Conservation (phyloP, 1,140 invertebrate genomes). For the Anoplolepis gracilipes region DNA sequence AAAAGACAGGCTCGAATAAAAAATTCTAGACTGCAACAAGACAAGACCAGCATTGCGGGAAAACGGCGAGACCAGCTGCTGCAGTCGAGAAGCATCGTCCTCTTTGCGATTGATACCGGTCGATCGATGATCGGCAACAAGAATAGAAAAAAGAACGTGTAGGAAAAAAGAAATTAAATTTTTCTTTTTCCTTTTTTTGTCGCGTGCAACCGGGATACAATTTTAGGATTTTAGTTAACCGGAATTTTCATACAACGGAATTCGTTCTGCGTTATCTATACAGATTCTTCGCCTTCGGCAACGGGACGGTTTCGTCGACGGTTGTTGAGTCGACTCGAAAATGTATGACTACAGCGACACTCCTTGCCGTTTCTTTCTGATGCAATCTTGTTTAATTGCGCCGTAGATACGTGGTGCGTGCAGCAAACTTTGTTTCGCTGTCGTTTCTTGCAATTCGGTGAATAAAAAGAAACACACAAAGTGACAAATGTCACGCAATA, state of each 20-base stretch:
- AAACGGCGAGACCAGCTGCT: constrained; percentile 73
- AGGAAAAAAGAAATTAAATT: constrained; percentile 46
- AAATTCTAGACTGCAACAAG: constrained; percentile 45
- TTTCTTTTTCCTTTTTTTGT: constrained; percentile 46
- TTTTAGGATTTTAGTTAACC: constrained; percentile 26
- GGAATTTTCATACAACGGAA: not conserved
- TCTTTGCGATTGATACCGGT: constrained; percentile 71
- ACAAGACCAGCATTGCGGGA: constrained; percentile 34
- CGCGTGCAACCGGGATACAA: constrained; percentile 64
- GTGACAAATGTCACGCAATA: constrained; percentile 45
- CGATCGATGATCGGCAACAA: constrained; percentile 64
- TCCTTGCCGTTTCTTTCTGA: constrained; percentile 57
- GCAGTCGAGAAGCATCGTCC: constrained; percentile 67
- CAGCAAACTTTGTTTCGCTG: constrained; percentile 57
- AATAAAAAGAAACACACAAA: constrained; percentile 58
- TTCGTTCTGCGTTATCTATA: constrained; percentile 42
- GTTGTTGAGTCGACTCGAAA: constrained; percentile 67
- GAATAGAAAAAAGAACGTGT: constrained; percentile 21
- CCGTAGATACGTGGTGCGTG: constrained; percentile 34
- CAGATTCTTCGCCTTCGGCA: constrained; percentile 51
- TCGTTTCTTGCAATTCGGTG: constrained; percentile 51
- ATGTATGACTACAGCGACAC: constrained; percentile 39
- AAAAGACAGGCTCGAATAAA: constrained; percentile 38
- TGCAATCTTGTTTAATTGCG: constrained; percentile 53
- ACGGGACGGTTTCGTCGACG: constrained; percentile 61